phyloP scores from a whole-genome alignment of 1,140 invertebrate genomes.

The Aporrectodea caliginosa region DNA sequence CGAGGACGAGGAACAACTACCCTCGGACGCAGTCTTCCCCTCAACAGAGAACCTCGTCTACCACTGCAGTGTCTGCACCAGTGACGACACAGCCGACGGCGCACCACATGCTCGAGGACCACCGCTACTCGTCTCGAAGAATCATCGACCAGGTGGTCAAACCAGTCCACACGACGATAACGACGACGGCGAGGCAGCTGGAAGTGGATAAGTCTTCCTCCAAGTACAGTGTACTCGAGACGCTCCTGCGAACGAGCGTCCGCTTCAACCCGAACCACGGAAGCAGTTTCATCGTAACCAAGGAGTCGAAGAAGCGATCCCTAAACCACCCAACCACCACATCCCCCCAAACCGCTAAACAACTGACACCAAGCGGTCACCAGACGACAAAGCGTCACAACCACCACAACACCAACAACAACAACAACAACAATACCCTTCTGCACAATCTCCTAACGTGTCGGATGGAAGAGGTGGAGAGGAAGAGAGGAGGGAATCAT shows the following conservation, averaged over 20 bases:
- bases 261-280: background rate
- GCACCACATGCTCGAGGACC: background rate
- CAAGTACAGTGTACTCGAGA: background rate
- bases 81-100: too few relatives aligned
- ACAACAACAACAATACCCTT: background rate
- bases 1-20: too few relatives aligned
- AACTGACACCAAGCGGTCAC: too few relatives aligned
- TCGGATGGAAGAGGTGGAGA: background rate
- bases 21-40: too few relatives aligned
- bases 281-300: background rate
- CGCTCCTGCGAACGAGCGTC: background rate
- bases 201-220: too few relatives aligned
- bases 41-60: too few relatives aligned
- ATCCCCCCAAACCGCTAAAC: background rate
- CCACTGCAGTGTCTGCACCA: too few relatives aligned
- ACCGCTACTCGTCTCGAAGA: background rate
- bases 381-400: too few relatives aligned
- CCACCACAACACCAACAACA: background rate
- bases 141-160: too few relatives aligned
- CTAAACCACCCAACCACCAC: background rate
- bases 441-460: background rate
- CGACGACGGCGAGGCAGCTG: too few relatives aligned
- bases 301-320: background rate
- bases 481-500: background rate
- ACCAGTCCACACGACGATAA: too few relatives aligned